Conservation (phyloP, 2,113 vertebrate genomes). For the Pipra filicauda region DNA sequence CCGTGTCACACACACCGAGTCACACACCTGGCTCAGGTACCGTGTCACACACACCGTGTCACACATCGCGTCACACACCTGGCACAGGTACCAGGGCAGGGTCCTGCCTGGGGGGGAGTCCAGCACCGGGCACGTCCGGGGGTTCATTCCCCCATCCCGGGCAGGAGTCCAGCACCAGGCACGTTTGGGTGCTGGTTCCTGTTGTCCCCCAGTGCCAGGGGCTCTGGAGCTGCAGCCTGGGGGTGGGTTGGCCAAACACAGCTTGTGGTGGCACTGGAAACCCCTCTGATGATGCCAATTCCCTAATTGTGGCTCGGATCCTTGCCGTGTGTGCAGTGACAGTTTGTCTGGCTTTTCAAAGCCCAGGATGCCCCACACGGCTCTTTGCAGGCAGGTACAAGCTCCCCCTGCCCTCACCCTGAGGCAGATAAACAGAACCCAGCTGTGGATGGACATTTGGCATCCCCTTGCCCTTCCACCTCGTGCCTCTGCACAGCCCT, state of each 20-base stretch:
- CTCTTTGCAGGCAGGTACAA: not conserved
- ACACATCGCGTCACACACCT: too few species aligned
- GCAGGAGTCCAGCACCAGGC: too few species aligned
- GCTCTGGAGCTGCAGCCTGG: not conserved
- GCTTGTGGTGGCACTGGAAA: fast-evolving
- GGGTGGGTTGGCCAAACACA: not conserved
- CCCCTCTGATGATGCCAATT: not conserved
- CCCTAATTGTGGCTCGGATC: fast-evolving
- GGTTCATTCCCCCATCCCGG: too few species aligned
- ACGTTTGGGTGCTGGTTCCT: fast-evolving
- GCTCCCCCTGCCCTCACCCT: fast-evolving
- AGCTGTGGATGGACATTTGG: not conserved
- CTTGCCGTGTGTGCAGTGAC: not conserved
- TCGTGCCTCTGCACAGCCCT: fast-evolving
- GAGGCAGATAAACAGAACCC: not conserved
- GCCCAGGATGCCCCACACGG: not conserved
- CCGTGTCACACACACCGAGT: too few species aligned
- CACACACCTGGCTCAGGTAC: too few species aligned
- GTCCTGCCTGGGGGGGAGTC: too few species aligned
- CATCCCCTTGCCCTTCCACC: not conserved
- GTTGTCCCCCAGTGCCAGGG: not conserved
- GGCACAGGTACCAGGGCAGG: not conserved
- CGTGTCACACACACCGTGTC: too few species aligned
- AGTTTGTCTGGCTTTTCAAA: not conserved
- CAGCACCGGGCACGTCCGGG: too few species aligned